Evolutionary conservation across 1,140 invertebrate species (phyloP), one percentile per base, ranked within the genome.

Genomic region (Neodiprion virginianus): DNA sequence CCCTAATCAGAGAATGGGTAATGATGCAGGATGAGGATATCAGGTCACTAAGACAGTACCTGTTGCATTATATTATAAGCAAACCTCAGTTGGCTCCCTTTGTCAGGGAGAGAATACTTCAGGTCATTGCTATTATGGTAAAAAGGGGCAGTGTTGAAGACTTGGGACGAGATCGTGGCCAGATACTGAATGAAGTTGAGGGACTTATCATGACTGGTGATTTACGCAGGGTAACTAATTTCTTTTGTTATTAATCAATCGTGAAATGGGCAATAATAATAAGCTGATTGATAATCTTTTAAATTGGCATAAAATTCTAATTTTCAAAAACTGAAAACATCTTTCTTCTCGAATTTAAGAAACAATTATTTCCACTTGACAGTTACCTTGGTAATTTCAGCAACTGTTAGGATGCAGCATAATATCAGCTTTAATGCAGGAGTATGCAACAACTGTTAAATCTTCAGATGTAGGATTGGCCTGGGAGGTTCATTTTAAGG

Each of bases 71-170:
- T 86, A 90, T 96, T 53, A 90, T 95, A 72, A 90, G 86, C 61
- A 93, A 92, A 84, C 91, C 92, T 65, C 86, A 89, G 48, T 90
- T 93, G 79, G 89, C 88, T 28, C 81, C 87, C 66, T 92, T 89
- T 80, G 90, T 95, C 12, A 89, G 91, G 79, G 93, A 94, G 82
- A 91, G 91, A 82, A 90, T 95, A 75, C 86, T 94, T 28, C 92
- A 95, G 90, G 92, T 94, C 72, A 93, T 96, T 79, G 95, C 95
- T 28, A 95, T 97, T 73, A 96, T 96, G 86, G 92, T 97, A 10
- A 97, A 97, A 88, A 89, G 95, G 82, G 92, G 91, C 11, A 95
- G 93, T 79, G 91, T 96, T 23, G 93, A 94, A 77, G 92, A 94
- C 82, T 88, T 90, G 75, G 93, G 93, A 28, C 88, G 89, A 79